Conservation (phyloP, 2,113 vertebrate genomes). For the Thomomys bottae region DNA sequence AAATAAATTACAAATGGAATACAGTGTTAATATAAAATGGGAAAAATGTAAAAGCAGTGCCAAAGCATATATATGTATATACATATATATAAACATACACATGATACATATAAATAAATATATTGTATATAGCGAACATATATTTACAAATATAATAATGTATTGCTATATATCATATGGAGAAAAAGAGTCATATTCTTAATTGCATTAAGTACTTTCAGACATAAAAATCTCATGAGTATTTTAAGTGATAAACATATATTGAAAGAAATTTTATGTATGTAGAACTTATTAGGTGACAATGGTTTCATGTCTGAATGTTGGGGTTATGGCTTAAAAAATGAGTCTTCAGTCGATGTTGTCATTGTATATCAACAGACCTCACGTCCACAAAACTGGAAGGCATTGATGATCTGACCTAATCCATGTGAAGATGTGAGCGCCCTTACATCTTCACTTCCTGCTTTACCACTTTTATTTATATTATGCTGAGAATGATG, state of each 20-base stretch:
- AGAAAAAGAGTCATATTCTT: neutral
- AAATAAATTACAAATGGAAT: neutral
- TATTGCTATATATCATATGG: too few relatives aligned
- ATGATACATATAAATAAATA: neutral
- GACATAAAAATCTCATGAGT: neutral
- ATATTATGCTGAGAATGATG: neutral
- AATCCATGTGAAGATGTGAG: too few relatives aligned
- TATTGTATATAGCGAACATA: too few relatives aligned
- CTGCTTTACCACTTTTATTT: neutral
- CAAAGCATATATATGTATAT: neutral
- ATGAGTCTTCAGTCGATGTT: neutral
- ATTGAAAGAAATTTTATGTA: neutral
- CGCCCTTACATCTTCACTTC: too few relatives aligned
- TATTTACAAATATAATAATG: too few relatives aligned
- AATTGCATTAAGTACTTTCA: neutral
- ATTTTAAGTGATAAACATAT: neutral
- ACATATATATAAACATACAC: too few relatives aligned
- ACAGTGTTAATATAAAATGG: neutral
- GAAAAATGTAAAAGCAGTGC: constrained; percentile 1
- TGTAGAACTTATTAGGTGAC: neutral
- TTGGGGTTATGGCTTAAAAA: neutral
- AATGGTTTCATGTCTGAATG: neutral
- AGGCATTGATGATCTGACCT: too few relatives aligned
- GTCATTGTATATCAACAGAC: too few relatives aligned
- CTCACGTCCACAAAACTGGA: neutral